Evolutionary conservation across 2,797 vertebrate genomes (phyloP).

Genomic region (Emys orbicularis): DNA sequence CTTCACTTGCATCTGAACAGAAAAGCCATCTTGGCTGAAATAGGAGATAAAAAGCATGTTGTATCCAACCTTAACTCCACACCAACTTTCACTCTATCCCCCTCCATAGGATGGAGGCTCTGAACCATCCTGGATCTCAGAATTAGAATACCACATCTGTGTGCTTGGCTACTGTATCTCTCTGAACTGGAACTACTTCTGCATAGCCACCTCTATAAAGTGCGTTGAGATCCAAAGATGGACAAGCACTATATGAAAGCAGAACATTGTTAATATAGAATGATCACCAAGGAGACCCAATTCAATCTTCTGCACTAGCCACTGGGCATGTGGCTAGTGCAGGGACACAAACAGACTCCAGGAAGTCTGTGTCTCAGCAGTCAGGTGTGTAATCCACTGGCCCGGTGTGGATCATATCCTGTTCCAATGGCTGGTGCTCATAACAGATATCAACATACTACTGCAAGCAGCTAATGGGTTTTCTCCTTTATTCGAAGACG

Average conservation of each 20-base stretch:
- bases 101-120: background rate
- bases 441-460: slow-evolving; percentile 33
- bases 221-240: background rate
- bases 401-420: slow-evolving; percentile 45
- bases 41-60: background rate
- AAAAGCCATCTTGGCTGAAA: slow-evolving; percentile 2
- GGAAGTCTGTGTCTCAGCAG: slow-evolving; percentile 70
- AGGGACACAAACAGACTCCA: slow-evolving; percentile 56
- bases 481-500: slow-evolving; percentile 66
- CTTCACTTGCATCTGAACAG: background rate
- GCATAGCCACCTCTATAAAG: background rate
- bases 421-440: slow-evolving; percentile 49
- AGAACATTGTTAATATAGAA: background rate
- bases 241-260: background rate
- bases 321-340: no score
- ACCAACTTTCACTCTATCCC: background rate
- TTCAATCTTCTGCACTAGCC: slow-evolving; percentile 24
- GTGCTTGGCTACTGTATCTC: background rate
- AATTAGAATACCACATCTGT: rapidly evolving
- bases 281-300: slow-evolving; percentile 54
- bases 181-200: background rate
- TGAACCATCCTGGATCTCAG: background rate
- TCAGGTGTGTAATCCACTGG: slow-evolving; percentile 59
- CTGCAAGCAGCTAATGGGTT: slow-evolving; percentile 64
- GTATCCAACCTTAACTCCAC: background rate